Evolutionary conservation across 1,140 invertebrate species (phyloP).

Genomic region (Pogonognathellus flavescens): DNA sequence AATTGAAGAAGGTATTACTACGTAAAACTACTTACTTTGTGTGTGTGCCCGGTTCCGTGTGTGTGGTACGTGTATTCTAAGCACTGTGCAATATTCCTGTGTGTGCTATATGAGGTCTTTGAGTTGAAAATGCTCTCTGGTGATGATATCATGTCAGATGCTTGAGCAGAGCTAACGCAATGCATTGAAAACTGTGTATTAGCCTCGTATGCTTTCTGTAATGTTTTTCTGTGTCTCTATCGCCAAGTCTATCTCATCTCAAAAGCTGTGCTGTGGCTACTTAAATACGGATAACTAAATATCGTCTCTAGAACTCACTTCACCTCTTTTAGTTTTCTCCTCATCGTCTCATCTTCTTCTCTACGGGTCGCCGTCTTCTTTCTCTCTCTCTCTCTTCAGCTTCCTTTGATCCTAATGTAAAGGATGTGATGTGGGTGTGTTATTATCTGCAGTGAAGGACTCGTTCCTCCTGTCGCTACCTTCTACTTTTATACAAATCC

Average conservation of each 20-base stretch:
- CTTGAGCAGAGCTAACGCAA: slow-evolving; percentile 41
- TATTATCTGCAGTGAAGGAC: too few species aligned
- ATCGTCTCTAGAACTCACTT: too few species aligned
- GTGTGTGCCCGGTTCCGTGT: too few species aligned
- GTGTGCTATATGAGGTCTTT: slow-evolving; percentile 23
- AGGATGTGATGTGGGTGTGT: not conserved
- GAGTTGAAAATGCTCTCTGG: not conserved
- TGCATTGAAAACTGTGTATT: slow-evolving; percentile 51
- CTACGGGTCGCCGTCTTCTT: not conserved
- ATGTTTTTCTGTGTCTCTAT: not conserved
- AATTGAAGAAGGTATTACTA: not conserved
- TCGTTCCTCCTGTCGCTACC: too few species aligned
- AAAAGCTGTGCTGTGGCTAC: too few species aligned
- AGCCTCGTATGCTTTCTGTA: not conserved
- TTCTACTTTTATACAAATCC: too few species aligned
- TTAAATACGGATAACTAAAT: too few species aligned
- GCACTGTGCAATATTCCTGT: too few species aligned
- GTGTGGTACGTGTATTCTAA: too few species aligned
- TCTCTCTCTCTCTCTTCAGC: not conserved
- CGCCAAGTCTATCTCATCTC: not conserved
- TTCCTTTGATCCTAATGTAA: slow-evolving; percentile 5
- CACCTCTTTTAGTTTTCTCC: not conserved
- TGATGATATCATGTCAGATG: slow-evolving; percentile 31
- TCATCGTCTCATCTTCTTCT: not conserved
- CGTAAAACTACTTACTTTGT: too few species aligned